Evolutionary conservation across 2,113 vertebrate genomes (phyloP), one percentile per base, ranked within the genome.

Genomic region (Microcebus griseorufus): DNA sequence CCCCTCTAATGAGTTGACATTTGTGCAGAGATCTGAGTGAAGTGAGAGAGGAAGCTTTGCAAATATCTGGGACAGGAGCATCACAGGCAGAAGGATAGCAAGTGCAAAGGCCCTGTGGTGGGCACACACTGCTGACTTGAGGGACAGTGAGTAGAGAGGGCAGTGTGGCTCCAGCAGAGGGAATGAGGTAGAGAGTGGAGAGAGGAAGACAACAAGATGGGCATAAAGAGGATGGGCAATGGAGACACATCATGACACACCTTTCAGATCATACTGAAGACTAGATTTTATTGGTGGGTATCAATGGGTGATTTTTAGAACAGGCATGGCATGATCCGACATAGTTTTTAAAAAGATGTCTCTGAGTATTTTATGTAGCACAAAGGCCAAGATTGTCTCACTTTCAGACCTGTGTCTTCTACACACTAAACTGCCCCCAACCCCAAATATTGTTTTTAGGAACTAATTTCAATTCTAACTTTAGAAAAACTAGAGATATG

Each of bases 381-480:
- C 34, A 89, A 91, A 80, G 37, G 22, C 32, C 55, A 51, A 88
- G 4, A 2, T 91, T 34, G 95, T 93, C n/a, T 88, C n/a, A 85
- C 62, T 82, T 85, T 42, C 0, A 25, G 27, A 42, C 51, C 29
- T 83, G 18, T 62, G 42, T 75, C 72, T 93, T 89, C 67, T 37
- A 76, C 37, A 82, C 32, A 5, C 7, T 60, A 82, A 91, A 45
- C 32, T 75, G 2, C 55, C 37, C 79, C 58, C 18, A 51, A 55
- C 78, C 8, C 10, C 58, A 58, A 25, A 39, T 92, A 34, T 34
- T 73, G 42, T 48, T 95, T 86, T 84, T 9, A 23, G 58, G 72
- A 69, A 86, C 27, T 90, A 37, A 64, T 92, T 87, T 95, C 39
- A 80, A 27, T 58, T 87, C 42, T 90, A 88, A 89, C 13, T 76